phyloP scores from a whole-genome alignment of 2,888 invertebrate species.

The Liopterus haemorrhoidalis region DNA sequence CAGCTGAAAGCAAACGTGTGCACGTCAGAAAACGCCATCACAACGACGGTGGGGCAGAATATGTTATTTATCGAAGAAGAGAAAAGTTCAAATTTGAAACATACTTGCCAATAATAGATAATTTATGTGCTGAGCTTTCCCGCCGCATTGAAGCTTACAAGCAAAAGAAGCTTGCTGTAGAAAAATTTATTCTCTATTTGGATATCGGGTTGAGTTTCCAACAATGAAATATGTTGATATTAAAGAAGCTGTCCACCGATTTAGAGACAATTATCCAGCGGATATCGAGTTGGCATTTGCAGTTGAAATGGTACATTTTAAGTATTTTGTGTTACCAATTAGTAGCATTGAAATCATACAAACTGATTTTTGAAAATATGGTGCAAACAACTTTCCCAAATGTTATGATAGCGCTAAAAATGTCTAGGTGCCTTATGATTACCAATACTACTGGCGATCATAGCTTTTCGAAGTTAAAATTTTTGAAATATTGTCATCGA shows the following conservation, averaged over 20 bases:
- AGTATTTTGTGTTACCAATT: conserved; percentile 17
- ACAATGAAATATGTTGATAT: conserved; percentile 7
- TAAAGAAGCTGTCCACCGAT: conserved; percentile 15
- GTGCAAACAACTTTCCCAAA: conserved; percentile 22
- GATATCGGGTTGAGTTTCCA: conserved; percentile 12
- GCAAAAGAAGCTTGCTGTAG: too few relatives aligned
- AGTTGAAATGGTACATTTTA: conserved; percentile 19
- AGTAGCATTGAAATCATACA: conserved; percentile 12
- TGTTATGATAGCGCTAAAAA: conserved; percentile 19
- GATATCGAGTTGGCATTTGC: conserved; percentile 12
- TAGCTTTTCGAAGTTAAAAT: too few relatives aligned
- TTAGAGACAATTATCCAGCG: conserved; percentile 16
- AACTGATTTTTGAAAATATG: conserved; percentile 19
- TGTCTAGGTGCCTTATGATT: conserved; percentile 15
- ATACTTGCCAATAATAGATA: conserved; percentile 17
- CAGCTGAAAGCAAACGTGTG: conserved; percentile 6
- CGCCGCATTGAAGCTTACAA: conserved; percentile 16
- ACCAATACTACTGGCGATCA: too few relatives aligned
- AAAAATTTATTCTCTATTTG: conserved; percentile 14
- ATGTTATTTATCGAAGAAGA: conserved; percentile 12
- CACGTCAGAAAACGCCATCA: conserved; percentile 16
- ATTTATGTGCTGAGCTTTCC: conserved; percentile 18
- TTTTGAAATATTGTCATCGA: conserved; percentile 3
- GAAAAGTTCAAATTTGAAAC: conserved; percentile 18
- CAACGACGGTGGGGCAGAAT: conserved; percentile 14